Conservation (phyloP, 1,140 invertebrate genomes). For the Lasaia peninsularis region DNA sequence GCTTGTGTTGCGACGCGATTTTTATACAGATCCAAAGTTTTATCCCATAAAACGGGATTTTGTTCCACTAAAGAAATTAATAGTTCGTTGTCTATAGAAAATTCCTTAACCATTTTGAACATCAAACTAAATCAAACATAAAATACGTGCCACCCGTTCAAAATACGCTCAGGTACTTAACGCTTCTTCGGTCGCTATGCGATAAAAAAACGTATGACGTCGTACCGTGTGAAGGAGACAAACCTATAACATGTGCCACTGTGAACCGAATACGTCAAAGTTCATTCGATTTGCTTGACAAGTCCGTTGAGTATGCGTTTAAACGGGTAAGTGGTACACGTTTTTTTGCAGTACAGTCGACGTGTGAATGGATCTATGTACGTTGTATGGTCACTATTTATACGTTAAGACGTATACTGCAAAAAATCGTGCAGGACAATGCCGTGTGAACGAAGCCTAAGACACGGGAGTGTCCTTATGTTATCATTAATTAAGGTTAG, state of each 20-base stretch:
- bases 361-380: slow-evolving; percentile 24
- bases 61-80: slow-evolving; percentile 32
- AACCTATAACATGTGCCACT: slow-evolving; percentile 33
- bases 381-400: slow-evolving; percentile 28
- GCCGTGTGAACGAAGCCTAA: not conserved
- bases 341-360: slow-evolving; percentile 23
- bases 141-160: slow-evolving; percentile 23
- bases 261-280: slow-evolving; percentile 32
- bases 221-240: slow-evolving; percentile 35
- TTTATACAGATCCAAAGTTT: slow-evolving; percentile 31
- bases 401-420: slow-evolving; percentile 22
- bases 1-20: slow-evolving; percentile 29
- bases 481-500: no score
- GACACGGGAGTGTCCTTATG: no score
- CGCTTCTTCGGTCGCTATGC: slow-evolving; percentile 31
- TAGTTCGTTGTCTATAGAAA: slow-evolving; percentile 29
- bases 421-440: no score
- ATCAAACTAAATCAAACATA: slow-evolving; percentile 19
- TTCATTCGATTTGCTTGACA: slow-evolving; percentile 38
- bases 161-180: slow-evolving; percentile 26
- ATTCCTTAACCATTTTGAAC: slow-evolving; percentile 30
- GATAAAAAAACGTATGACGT: slow-evolving; percentile 35
- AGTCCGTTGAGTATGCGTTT: slow-evolving; percentile 33
- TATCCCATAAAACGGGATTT: slow-evolving; percentile 28
- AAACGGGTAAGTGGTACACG: slow-evolving; percentile 30